phyloP scores from a whole-genome alignment of 2,888 invertebrate species.

The Eupeodes luniger region DNA sequence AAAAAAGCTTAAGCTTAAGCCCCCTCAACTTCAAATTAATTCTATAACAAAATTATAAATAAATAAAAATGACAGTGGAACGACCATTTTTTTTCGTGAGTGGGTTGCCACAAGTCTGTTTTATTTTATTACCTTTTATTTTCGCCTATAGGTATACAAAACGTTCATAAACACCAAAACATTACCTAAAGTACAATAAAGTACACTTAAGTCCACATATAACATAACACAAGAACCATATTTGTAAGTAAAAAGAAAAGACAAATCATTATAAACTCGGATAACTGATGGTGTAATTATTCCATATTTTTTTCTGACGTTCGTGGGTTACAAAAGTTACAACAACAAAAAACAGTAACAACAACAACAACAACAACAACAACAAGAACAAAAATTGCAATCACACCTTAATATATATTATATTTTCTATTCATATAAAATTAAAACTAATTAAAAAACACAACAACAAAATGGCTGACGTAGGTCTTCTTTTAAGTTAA shows the following conservation, averaged over 20 bases:
- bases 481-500: constrained; percentile 3
- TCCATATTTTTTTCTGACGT: constrained; percentile 6
- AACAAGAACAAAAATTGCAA: constrained; percentile 49
- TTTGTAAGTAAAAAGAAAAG: constrained; percentile 1
- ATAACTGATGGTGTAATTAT: constrained; percentile 17
- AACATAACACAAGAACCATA: not conserved
- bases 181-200: constrained; percentile 1
- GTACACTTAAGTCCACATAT: constrained; percentile 28
- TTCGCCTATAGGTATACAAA: not conserved
- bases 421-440: constrained; percentile 47
- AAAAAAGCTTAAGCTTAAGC: constrained; percentile 1
- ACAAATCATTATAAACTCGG: constrained; percentile 21
- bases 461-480: constrained; percentile 30
- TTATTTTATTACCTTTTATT: constrained; percentile 3
- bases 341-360: not conserved
- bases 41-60: not conserved
- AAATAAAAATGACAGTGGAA: not conserved
- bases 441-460: constrained; percentile 29
- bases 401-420: constrained; percentile 38
- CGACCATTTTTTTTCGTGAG: not conserved
- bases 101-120: not conserved
- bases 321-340: not conserved
- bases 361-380: not conserved
- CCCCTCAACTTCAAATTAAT: constrained; percentile 19
- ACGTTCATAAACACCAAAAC: constrained; percentile 6